phyloP scores from a whole-genome alignment of 2,888 invertebrate genomes.

The Gordius sp. region DNA sequence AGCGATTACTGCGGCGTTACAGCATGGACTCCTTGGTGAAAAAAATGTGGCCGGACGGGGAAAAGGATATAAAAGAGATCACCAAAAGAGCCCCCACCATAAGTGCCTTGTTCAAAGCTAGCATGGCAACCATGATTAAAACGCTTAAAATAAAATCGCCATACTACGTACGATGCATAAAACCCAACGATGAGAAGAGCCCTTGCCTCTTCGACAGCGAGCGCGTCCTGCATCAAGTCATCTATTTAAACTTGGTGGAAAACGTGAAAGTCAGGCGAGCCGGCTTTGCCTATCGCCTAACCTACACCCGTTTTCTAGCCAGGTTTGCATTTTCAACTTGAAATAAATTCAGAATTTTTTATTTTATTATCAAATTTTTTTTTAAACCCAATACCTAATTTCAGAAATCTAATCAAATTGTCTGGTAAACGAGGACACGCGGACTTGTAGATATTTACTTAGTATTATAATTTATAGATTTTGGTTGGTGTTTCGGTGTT shows the following conservation, averaged over 20 bases:
- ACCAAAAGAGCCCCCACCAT: conserved; percentile 81
- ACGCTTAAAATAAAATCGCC: conserved; percentile 37
- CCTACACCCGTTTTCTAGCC: conserved; percentile 67
- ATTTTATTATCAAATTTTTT: too few species aligned
- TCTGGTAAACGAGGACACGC: too few species aligned
- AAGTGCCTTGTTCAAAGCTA: conserved; percentile 70
- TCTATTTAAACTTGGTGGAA: conserved; percentile 67
- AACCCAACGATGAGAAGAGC: conserved; percentile 78
- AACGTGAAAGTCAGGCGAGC: conserved; percentile 80
- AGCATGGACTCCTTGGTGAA: conserved; percentile 49
- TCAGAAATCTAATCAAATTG: too few species aligned
- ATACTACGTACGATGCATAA: conserved; percentile 77
- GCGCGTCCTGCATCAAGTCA: conserved; percentile 36
- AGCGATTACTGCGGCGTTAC: conserved; percentile 21
- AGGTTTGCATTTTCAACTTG: too few species aligned
- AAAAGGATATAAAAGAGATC: conserved; percentile 59
- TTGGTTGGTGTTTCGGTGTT: too few species aligned
- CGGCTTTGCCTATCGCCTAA: conserved; percentile 80
- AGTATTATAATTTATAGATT: too few species aligned
- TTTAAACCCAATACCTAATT: too few species aligned
- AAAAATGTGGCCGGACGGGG: conserved; percentile 87
- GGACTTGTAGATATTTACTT: too few species aligned
- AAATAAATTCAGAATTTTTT: too few species aligned
- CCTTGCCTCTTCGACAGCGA: conserved; percentile 57
- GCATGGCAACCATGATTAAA: conserved; percentile 62